phyloP scores from a whole-genome alignment of 2,888 invertebrate genomes.

The Anoncus sp. region DNA sequence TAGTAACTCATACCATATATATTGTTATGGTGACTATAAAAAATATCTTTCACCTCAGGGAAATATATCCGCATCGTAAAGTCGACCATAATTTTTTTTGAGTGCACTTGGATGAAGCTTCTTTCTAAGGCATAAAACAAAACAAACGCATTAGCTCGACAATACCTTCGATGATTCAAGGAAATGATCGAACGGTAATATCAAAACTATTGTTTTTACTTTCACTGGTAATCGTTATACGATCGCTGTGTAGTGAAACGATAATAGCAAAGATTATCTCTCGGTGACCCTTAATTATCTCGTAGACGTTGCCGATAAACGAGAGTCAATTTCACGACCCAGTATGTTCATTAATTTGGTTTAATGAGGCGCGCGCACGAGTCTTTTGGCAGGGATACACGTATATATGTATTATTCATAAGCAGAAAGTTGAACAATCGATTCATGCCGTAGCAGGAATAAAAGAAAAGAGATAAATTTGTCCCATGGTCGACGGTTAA shows the following conservation, averaged over 20 bases:
- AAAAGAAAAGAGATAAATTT: conserved; percentile 6
- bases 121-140: too few species aligned
- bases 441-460: conserved; percentile 1
- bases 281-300: conserved; percentile 27
- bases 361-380: neutral
- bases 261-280: conserved; percentile 41
- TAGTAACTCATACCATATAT: too few species aligned
- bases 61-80: too few species aligned
- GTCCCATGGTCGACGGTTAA: conserved; percentile 16
- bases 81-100: too few species aligned
- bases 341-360: conserved; percentile 6
- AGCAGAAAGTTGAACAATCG: conserved; percentile 18
- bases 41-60: too few species aligned
- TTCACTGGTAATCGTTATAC: neutral
- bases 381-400: neutral
- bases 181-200: neutral
- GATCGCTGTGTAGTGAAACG: conserved; percentile 31
- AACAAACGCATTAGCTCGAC: too few species aligned
- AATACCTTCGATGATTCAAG: neutral
- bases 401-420: neutral
- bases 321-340: conserved; percentile 26
- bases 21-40: too few species aligned
- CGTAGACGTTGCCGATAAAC: conserved; percentile 10
- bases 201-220: too few species aligned
- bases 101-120: too few species aligned